Base-by-base conservation (phyloP, 2,113 vertebrate species). In the Phylloscopus trochilus region DNA sequence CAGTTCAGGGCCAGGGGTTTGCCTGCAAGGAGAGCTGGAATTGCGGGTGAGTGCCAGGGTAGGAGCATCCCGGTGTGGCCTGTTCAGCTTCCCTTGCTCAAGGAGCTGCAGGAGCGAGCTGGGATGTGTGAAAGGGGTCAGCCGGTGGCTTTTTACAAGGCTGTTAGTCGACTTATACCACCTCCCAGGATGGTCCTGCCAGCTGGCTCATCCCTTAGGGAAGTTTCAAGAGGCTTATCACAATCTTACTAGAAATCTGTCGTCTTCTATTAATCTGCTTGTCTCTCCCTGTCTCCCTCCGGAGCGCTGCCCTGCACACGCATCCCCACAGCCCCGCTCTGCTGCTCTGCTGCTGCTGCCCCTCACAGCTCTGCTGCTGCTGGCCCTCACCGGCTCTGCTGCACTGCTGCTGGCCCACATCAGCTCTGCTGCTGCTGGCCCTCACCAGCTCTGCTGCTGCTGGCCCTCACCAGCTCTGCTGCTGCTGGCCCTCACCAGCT, bases 151-250 rank as follows among this genome's bases (percentile, higher is more conserved):
- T 58, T 87, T 46, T 52, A 62, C 74, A 26, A 27, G 83, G 87
- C 83, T 77, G 72, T 49, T 69, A 62, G 89, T 72, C 1, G 17
- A 92, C 90, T 93, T 92, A 73, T n/a, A 83, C 46, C 87, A 79
- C 91, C 79, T 95, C 80, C 18, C 23, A 30, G 90, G 49, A 75
- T 16, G 66, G 92, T 73, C 76, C 82, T 95, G 92, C 95, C 95
- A 96, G 95, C 93, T 96, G 96, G 84, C 84, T 95, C 89, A 52
- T 92, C 95, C 83, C 88, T 84, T 68, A 95, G 96, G 87, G 89
- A 92, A 92, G 93, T 94, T 95, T 94, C 90, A 96, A 96, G 96
- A 97, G 90, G 95, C 96, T 97, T 97, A 97, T 85, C 30, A 0
- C 95, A 95, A 94, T 96, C 94, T 90, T 72, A 84, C 81, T 93